phyloP scores from a whole-genome alignment of 2,113 vertebrate species.

The Cnemophilus loriae region DNA sequence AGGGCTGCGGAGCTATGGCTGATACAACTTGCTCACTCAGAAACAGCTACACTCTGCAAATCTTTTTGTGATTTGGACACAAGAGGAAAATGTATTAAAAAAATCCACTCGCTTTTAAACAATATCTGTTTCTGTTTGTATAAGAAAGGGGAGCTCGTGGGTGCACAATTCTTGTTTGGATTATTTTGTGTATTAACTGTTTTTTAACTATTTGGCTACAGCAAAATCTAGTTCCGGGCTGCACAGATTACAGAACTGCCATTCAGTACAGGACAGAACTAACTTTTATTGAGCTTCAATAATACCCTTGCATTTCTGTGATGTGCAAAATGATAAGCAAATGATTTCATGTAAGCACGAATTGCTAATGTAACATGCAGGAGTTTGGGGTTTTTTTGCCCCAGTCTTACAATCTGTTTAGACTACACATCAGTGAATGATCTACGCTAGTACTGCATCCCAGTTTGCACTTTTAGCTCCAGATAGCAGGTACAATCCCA shows the following conservation, averaged over 20 bases:
- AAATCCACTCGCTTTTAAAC: slow-evolving; percentile 1
- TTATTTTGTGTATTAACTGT: neutral
- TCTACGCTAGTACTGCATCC: neutral
- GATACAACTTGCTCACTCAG: neutral
- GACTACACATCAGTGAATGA: neutral
- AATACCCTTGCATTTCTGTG: neutral
- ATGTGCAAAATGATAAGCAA: neutral
- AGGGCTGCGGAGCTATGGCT: neutral
- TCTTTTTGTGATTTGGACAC: neutral
- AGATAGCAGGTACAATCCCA: neutral
- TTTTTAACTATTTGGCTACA: slow-evolving; percentile 15
- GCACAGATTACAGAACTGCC: neutral
- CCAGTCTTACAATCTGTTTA: neutral
- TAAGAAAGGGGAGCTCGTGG: neutral
- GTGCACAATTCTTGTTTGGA: neutral
- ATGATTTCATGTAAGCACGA: neutral
- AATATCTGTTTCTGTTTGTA: neutral
- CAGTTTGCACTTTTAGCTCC: neutral
- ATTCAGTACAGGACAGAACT: slow-evolving; percentile 13
- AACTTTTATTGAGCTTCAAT: slow-evolving; percentile 11
- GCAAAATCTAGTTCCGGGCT: neutral
- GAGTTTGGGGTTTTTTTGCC: neutral
- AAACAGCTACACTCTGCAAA: neutral
- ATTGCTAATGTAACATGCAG: neutral
- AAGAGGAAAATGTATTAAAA: neutral